These are phyloP conservation scores for Oriolus oriolus DNA, from an alignment of 2,113 vertebrate species.

Conservation along the genomic window DNA sequence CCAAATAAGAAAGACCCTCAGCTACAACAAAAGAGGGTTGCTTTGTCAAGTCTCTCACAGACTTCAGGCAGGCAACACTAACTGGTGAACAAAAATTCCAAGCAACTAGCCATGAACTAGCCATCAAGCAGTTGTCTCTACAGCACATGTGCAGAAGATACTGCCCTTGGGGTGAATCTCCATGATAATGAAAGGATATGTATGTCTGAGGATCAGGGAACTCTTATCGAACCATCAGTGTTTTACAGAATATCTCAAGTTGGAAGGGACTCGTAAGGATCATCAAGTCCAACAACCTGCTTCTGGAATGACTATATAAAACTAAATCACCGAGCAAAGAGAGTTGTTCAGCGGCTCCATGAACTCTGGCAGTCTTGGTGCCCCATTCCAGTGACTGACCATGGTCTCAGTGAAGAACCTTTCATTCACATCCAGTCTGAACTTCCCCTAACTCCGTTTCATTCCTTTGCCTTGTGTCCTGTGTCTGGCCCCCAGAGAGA, in stretches of 20 bases:
- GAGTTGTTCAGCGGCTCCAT: fast-evolving
- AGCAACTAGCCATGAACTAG: background rate
- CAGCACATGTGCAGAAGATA: background rate
- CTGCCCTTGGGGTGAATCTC: background rate
- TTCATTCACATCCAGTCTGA: background rate
- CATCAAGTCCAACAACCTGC: fast-evolving
- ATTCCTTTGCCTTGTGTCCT: background rate
- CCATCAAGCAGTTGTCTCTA: background rate
- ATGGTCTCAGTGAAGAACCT: background rate
- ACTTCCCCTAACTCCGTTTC: background rate
- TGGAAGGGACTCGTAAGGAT: background rate
- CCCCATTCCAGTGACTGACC: background rate
- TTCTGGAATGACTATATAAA: background rate
- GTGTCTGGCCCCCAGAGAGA: fast-evolving
- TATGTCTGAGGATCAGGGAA: background rate
- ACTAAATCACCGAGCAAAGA: background rate
- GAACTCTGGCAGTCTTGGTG: background rate
- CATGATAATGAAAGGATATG: background rate
- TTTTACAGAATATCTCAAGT: background rate
- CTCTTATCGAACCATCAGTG: fast-evolving
- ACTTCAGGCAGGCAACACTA: background rate
- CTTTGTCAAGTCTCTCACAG: background rate
- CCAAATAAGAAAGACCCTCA: background rate
- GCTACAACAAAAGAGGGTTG: background rate
- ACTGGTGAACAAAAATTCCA: background rate